Base-by-base conservation (phyloP, 92 coral and sea anemone genomes). In the Zoanthus sansibaricus region DNA sequence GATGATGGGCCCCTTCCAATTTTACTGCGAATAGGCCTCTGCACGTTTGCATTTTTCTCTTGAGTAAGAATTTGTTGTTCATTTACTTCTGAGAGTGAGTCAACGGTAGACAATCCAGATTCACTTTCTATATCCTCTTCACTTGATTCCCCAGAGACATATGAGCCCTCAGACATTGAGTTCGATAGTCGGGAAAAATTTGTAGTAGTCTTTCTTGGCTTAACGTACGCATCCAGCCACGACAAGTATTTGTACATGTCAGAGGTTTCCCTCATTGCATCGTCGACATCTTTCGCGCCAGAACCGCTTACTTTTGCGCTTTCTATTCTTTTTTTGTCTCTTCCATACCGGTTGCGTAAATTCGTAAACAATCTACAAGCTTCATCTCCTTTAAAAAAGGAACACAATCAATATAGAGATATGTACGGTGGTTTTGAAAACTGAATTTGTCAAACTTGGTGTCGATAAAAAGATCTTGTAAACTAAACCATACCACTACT, bases 321-420 rank as follows among this genome's bases (percentile, higher is more conserved):
- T 56, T 75, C 71, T 12, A 76, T 3, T 33, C 71, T 86, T 69
- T 10, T 75, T 76, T 74, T 86, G 33, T 86, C 89, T 76, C 89
- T 86, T 14, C 61, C 79, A 75, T 86, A 86, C 20, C 47, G 32
- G 69, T 75, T 75, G 9, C 89, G 17, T 20, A 86, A 20, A 45
- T 86, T 86, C 2, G 54, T 56, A 44, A 83, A 83, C 20, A 83
- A 44, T 51, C 84, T 79, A 44, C 69, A 44, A 3, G 87, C 75
- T 70, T 77, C 48, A 49, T 66, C 87, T 68, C 75, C 87, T 61
- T 33, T 14, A 71, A 52, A 21, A 86, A 62, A n/a, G n/a, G n/a
- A n/a, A n/a, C n/a, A n/a, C n/a, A n/a, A n/a, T n/a, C n/a, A n/a
- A n/a, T n/a, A n/a, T n/a, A n/a, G n/a, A n/a, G n/a, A n/a, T n/a